Evolutionary conservation across 1,140 invertebrate species (phyloP), one percentile per base, ranked within the genome.

Genomic region (Tetragonula clypearis): DNA sequence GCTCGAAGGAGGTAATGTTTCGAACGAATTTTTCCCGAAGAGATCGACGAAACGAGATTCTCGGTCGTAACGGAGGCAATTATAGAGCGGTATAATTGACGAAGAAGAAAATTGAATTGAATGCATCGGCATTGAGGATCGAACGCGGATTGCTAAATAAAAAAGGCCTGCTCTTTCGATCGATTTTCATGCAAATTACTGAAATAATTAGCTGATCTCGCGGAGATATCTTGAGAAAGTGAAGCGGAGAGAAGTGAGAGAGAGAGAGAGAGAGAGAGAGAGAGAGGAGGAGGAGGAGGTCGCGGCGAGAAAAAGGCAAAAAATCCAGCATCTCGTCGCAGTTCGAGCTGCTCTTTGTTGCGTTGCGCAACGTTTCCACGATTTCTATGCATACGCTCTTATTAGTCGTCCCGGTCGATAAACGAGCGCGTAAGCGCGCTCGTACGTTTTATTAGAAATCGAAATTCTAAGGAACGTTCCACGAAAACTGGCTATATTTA

Each of bases 201-300:
- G 91, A 95, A 95, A 95, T 94, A 95, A 95, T 95, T 95, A 95
- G 93, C 94, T 92, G 94, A 94, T 94, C 91, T 89, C 86, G 89
- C 86, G 77, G 90, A 93, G 94, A 94, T 94, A 94, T 88, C 15
- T 5, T 12, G 83, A n/a, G n/a, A n/a, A n/a, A n/a, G n/a, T n/a
- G n/a, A n/a, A n/a, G n/a, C n/a, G 9, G 1, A 62, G n/a, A 49
- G 41, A 6, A 49, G 30, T 11, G 26, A 41, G 30, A 1, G 15
- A 19, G 15, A 14, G 26, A 1, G 19, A 2, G 30, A 2, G 30
- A 65, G 62, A 35, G 9, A 41, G 41, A 41, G 30, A 30, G 30
- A 65, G n/a, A 35, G 9, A 41, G 6, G 41, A 49, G 71, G 9
- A 41, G 6, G 41, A 49, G 71, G 14, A 41, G 71, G 66, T 82